These are phyloP conservation scores for rabbit (Oryctolagus cuniculus) DNA, from an alignment of 2,113 vertebrate species.

Conservation along the genomic window mOryCun1.1 NC_091440.1:19705001-19705500, in stretches of 20 bases:
- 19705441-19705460: no score
- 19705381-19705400: no score
- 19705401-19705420: no score
- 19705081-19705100: not conserved
- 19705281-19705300: slow-evolving; percentile 20
- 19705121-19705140: not conserved
- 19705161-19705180: not conserved
- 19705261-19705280: not conserved
- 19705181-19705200: slow-evolving; percentile 30
- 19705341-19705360: slow-evolving; percentile 48
- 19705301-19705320: slow-evolving; percentile 27
- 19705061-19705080: not conserved
- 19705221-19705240: slow-evolving; percentile 70
- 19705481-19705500: no score
- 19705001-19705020: no score
- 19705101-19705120: not conserved
- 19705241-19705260: slow-evolving; percentile 64
- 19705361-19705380: no score
- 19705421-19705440: no score
- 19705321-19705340: slow-evolving; percentile 50
- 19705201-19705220: slow-evolving; percentile 28
- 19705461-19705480: no score
- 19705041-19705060: not conserved
- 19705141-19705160: not conserved
- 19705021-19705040: no score